phyloP scores from a whole-genome alignment of 2,888 invertebrate species.

The Orthosia cruda region DNA sequence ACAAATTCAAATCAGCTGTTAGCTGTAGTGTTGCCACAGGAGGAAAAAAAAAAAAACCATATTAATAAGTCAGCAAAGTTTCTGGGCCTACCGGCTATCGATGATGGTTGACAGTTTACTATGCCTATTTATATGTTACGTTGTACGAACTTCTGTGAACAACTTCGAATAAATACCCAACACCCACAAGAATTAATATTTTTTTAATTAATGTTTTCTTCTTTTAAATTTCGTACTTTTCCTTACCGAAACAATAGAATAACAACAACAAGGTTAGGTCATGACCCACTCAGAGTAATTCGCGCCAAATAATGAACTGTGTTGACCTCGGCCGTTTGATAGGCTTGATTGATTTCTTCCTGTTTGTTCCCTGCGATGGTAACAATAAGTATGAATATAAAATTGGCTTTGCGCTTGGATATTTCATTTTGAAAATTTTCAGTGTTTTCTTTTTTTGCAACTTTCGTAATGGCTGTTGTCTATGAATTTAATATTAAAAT shows the following conservation, averaged over 20 bases:
- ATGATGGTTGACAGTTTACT: too few species aligned
- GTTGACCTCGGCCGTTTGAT: conserved; percentile 44
- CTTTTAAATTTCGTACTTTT: not conserved
- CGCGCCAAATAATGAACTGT: conserved; percentile 39
- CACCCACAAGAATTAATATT: too few species aligned
- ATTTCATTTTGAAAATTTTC: conserved; percentile 1
- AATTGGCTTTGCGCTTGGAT: conserved; percentile 19
- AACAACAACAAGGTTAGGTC: not conserved
- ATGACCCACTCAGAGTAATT: conserved; percentile 28
- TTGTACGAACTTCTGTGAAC: too few species aligned
- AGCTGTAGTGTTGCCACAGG: too few species aligned
- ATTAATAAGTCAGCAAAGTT: too few species aligned
- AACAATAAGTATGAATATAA: conserved; percentile 22
- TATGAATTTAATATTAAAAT: not conserved
- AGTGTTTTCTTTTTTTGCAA: not conserved
- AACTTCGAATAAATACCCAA: too few species aligned
- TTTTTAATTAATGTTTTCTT: too few species aligned
- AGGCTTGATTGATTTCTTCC: conserved; percentile 55
- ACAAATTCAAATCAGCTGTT: too few species aligned
- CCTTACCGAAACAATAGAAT: not conserved
- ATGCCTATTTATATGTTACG: too few species aligned
- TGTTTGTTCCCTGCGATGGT: conserved; percentile 24
- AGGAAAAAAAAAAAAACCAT: too few species aligned
- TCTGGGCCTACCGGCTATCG: too few species aligned
- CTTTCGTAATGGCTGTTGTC: not conserved